Conservation (phyloP, 1,140 invertebrate genomes). For the Cylas formicarius region DNA sequence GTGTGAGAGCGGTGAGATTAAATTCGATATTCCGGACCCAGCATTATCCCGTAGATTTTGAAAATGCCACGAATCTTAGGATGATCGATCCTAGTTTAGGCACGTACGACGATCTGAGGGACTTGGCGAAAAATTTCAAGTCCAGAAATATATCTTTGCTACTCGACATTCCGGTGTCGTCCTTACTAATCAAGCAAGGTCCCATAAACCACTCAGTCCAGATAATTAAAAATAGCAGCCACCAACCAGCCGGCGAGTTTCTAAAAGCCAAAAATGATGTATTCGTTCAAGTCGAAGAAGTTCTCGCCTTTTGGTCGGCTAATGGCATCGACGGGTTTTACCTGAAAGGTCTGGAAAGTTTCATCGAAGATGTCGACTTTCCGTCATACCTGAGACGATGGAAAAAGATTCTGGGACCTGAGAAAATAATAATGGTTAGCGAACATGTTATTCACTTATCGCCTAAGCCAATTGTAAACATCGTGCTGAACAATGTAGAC, state of each 20-base stretch:
- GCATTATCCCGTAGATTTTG: slow-evolving; percentile 64
- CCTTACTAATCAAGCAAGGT: slow-evolving; percentile 44
- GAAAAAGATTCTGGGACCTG: slow-evolving; percentile 54
- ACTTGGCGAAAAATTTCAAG: slow-evolving; percentile 54
- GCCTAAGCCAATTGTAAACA: slow-evolving; percentile 39
- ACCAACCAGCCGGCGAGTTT: slow-evolving; percentile 23
- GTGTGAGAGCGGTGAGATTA: slow-evolving; percentile 58
- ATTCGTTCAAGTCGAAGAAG: slow-evolving; percentile 43
- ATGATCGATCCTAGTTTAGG: slow-evolving; percentile 59
- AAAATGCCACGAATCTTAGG: slow-evolving; percentile 54
- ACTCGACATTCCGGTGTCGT: slow-evolving; percentile 65
- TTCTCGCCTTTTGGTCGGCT: slow-evolving; percentile 57
- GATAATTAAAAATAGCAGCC: slow-evolving; percentile 16
- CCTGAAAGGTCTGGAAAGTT: slow-evolving; percentile 57
- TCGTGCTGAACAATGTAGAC: slow-evolving; percentile 58
- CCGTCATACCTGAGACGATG: slow-evolving; percentile 51
- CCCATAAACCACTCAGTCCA: neutral
- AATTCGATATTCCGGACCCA: slow-evolving; percentile 66
- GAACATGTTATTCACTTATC: slow-evolving; percentile 49
- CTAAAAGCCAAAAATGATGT: slow-evolving; percentile 20
- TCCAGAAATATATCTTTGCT: slow-evolving; percentile 61
- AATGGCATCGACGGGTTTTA: slow-evolving; percentile 73
- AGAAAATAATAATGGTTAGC: slow-evolving; percentile 60
- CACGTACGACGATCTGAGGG: slow-evolving; percentile 54
- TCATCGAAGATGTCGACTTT: slow-evolving; percentile 43